Conservation (phyloP, 1,140 invertebrate species). For the Bombus vancouverensis region DNA sequence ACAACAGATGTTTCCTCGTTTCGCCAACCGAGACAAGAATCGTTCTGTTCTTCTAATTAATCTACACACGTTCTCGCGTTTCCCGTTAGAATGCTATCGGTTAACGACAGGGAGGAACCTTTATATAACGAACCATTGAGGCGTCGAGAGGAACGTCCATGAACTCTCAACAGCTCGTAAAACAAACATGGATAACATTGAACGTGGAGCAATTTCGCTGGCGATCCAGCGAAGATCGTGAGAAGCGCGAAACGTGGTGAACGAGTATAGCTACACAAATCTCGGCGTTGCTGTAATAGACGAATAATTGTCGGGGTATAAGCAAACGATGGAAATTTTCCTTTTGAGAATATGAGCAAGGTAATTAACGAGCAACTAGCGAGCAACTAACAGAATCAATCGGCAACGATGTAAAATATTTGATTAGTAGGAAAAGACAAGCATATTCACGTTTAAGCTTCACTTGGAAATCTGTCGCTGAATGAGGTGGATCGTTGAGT, state of each 20-base stretch:
- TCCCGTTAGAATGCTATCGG: background rate
- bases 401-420: too few species aligned
- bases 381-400: too few species aligned
- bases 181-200: background rate
- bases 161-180: background rate
- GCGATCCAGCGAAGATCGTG: background rate
- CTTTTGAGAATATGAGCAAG: too few species aligned
- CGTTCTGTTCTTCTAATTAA: slow-evolving; percentile 14
- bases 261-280: background rate
- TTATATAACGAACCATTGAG: slow-evolving; percentile 19
- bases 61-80: background rate
- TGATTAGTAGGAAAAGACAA: too few species aligned
- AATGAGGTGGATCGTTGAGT: too few species aligned
- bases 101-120: background rate
- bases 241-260: background rate
- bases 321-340: background rate
- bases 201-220: background rate
- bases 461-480: too few species aligned
- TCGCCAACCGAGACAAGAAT: background rate
- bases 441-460: too few species aligned
- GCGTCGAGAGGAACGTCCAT: background rate
- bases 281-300: background rate
- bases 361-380: too few species aligned
- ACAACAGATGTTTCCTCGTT: slow-evolving; percentile 18
- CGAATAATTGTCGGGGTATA: background rate